Base-by-base conservation (phyloP, 2,113 vertebrate genomes). In the Nestor notabilis region DNA sequence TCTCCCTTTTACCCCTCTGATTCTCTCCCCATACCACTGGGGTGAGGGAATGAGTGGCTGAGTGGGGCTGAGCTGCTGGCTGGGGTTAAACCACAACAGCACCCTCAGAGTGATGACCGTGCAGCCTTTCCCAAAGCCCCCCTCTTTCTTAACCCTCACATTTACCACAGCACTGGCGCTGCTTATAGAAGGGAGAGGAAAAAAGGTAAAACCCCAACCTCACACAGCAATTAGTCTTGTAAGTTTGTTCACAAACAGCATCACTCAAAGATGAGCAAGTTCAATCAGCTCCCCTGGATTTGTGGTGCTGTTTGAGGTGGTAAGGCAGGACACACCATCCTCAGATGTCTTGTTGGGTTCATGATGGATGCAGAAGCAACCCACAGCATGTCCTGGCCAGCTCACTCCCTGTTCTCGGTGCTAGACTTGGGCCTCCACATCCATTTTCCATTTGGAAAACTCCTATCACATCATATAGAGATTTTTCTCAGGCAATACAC, bases 391-490 rank as follows among this genome's bases (percentile, higher is more conserved):
- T 33, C 43, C 55, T 27, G 50, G 37, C 27, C 76, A 13, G 46
- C 25, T 76, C 47, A 0, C 0, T 11, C 14, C 31, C 33, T 39
- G 3, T 66, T 25, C 49, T 52, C 49, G 3, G 23, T 29, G n/a
- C 69, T 70, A 60, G 53, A 11, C 29, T 77, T 2, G 0, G 65
- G 31, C 27, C 4, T 72, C 35, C 27, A 18, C 5, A 0, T 19
- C 17, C 29, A 0, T 71, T 72, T 90, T 21, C 70, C n/a, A 17
- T 27, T 23, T 50, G 52, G 66, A 58, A 63, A 71, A 28, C 18
- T 81, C 58, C 52, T 11, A 4, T 37, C 9, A 4, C 41, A 46
- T 29, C 16, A 0, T 0, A 6, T 0, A 31, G 35, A 17, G 39
- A 8, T 17, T 70, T 50, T 77, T 35, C 33, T 74, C n/a, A 31